Evolutionary conservation across 2,888 invertebrate species (phyloP).

Genomic region (Opisthograptis luteolata): DNA sequence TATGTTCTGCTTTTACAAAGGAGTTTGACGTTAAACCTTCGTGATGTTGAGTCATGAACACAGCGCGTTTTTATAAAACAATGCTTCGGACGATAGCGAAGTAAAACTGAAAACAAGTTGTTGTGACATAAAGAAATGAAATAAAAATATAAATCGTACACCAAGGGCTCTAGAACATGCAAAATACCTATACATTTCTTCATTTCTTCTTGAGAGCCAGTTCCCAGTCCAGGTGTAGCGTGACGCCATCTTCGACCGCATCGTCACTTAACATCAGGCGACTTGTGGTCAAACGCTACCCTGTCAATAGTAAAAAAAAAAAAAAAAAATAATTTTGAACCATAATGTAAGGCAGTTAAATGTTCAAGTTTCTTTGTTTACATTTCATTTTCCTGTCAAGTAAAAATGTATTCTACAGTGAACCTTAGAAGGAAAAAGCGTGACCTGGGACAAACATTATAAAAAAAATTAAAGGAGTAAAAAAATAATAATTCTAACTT

Average conservation of each 20-base stretch:
- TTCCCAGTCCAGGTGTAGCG: too few relatives aligned
- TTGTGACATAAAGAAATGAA: not conserved
- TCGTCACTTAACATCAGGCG: too few relatives aligned
- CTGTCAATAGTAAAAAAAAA: too few relatives aligned
- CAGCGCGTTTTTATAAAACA: not conserved
- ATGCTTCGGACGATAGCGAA: not conserved
- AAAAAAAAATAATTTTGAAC: conserved; percentile 4
- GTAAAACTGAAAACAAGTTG: not conserved
- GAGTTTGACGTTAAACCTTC: too few relatives aligned
- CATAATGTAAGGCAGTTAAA: not conserved
- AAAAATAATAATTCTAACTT: too few relatives aligned
- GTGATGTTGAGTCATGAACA: not conserved
- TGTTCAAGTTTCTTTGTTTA: conserved; percentile 19
- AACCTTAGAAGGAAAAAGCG: too few relatives aligned
- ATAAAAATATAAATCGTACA: not conserved
- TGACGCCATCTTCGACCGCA: too few relatives aligned
- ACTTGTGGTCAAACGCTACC: too few relatives aligned
- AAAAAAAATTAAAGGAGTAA: too few relatives aligned
- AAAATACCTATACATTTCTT: conserved; percentile 10
- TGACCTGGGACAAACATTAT: too few relatives aligned
- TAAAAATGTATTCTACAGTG: conserved; percentile 29
- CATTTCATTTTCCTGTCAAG: conserved; percentile 22
- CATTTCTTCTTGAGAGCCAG: conserved; percentile 13
- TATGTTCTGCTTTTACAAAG: too few relatives aligned
- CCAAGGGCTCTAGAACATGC: conserved; percentile 9